A percentile compares a stretch with the other conserved stretches of the same genome.
Evolutionary conservation across 2,797 vertebrate genomes (phyloP).

Genomic region (Danio aesculapii): DNA sequence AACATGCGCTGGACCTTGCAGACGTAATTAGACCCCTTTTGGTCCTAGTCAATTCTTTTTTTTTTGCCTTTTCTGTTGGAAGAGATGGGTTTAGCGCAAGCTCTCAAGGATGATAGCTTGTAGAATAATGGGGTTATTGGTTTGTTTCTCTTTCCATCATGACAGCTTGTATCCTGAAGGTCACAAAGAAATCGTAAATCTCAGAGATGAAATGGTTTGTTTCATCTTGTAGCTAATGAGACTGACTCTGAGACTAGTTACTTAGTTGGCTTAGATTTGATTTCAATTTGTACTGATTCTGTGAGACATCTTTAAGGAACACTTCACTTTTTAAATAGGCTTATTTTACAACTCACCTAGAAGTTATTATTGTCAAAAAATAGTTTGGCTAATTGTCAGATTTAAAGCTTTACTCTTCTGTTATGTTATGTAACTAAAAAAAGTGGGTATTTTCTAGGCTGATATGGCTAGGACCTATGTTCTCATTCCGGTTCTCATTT

Average conservation of each 20-base stretch:
- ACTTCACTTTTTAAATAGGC: no score
- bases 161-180: background rate
- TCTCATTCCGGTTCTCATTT: no score
- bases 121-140: background rate
- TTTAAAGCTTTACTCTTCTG: no score
- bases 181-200: background rate
- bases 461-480: no score
- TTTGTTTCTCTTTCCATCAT: background rate
- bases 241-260: no score
- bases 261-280: background rate
- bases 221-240: background rate
- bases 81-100: background rate
- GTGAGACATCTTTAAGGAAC: no score
- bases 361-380: no score
- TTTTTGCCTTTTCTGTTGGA: conserved; percentile 25
- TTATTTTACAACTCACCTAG: no score
- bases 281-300: background rate
- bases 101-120: conserved; percentile 4
- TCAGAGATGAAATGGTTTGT: background rate
- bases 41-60: conserved; percentile 26
- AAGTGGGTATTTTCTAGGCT: no score
- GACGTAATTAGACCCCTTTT: conserved; percentile 54
- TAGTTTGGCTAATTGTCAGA: no score
- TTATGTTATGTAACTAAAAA: no score
- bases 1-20: conserved; percentile 58